Evolutionary conservation across 2,797 vertebrate species (phyloP), one percentile per base, ranked within the genome.

Genomic region (Clamator glandarius): DNA sequence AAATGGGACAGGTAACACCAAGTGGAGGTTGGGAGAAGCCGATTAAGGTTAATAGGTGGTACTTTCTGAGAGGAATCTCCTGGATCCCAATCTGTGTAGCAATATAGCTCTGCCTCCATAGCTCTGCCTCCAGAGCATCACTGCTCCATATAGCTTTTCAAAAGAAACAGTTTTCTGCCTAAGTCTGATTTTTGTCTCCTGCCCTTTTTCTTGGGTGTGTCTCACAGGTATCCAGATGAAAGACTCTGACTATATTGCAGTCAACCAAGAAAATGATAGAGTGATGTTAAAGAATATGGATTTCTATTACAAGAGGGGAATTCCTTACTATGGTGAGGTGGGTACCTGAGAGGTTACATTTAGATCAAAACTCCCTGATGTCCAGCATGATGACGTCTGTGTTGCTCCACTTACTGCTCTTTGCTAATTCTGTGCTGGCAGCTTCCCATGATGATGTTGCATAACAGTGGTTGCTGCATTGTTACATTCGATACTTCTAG

Each of bases 321-420:
- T 97, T 69, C 94, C 96, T 92, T 97, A 96, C 42, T 51, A 21
- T 28, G 97, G 97, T 48, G 94, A 96, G 94, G 97, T 97, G 66
- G 35, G 95, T 87, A 33, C 16, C 48, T 35, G 51, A 76, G 31
- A 84, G 4, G 4, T 58, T 52, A 57, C 6, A 23, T 51, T 46
- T n/a, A 51, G 17, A 39, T 21, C 23, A 72, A 74, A 64, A 64
- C 4, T 54, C 31, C 19, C 24, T 44, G 46, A 77, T 24, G 28
- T 72, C 7, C 44, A 76, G 23, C 42, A 44, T 29, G 19, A 23
- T 58, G 24, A 57, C 64, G 19, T 67, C 33, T 1, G 0, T 21
- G 9, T 39, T 81, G 25, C 5, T 8, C 10, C 15, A 16, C 58
- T 73, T 79, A 57, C 74, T 48, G 11, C 15, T 70, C 14, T 79